Evolutionary conservation across 2,113 vertebrate species (phyloP), one percentile per base, ranked within the genome.

Genomic region (Gorsachius goisagi): DNA sequence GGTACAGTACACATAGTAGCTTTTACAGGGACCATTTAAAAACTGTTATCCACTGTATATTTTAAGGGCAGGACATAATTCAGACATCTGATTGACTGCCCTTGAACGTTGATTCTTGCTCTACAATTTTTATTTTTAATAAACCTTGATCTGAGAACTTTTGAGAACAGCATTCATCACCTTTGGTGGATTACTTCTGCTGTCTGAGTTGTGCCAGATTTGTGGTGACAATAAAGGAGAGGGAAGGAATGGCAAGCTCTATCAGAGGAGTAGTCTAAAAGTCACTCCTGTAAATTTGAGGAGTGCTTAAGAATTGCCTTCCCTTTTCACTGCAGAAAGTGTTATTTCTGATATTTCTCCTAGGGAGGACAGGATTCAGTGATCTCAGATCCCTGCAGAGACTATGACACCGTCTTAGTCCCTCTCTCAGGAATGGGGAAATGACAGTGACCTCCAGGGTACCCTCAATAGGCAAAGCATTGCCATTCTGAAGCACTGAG

Each of bases 51-150:
- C 4, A 2, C 80, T 79, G 62, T 96, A 24, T 88, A 89, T 90
- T 96, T 94, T 79, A 90, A 96, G 83, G 73, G 71, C 21, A 87
- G 62, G 44, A 85, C 71, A 94, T 95, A 93, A 94, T 89, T 97
- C 97, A 96, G 67, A 55, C 26, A 18, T 69, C 63, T 97, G 91
- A 93, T 83, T 91, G 91, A 92, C 71, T 92, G 53, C 55, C 74
- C 89, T 85, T 95, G 96, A 92, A 87, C 0, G 0, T 0, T 55
- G 56, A 75, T 85, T 82, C 66, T 92, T 95, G 60, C 47, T 74
- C 39, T 78, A 56, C 87, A 62, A 20, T 44, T 82, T 94, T 63
- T 67, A 64, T 77, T 90, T 93, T 89, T 77, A 72, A 83, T 59
- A 88, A 93, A 67, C 86, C 95, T 95, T 96, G 84, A 91, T 88